Conservation (phyloP, 2,113 vertebrate genomes). For the Paradisaea rubra region DNA sequence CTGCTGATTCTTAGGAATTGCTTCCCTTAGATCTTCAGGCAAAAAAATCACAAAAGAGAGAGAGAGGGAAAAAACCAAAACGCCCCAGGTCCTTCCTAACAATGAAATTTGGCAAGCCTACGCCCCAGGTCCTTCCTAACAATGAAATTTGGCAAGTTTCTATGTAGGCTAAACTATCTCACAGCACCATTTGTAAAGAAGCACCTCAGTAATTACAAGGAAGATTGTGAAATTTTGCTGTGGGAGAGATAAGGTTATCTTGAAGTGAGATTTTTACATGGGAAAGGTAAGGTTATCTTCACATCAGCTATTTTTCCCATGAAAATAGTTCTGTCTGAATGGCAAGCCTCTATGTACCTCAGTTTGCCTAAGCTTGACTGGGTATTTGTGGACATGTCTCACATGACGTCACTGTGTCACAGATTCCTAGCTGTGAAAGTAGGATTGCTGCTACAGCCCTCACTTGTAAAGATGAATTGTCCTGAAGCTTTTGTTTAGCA, state of each 20-base stretch:
- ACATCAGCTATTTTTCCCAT: not conserved
- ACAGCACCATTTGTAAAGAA: not conserved
- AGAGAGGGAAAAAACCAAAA: rapidly evolving
- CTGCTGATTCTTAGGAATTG: not conserved
- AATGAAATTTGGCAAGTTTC: not conserved
- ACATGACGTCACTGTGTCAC: not conserved
- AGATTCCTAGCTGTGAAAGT: not conserved
- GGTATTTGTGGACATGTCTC: not conserved
- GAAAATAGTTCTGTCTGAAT: not conserved
- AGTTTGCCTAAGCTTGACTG: not conserved
- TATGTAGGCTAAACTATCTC: not conserved
- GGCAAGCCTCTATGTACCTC: not conserved
- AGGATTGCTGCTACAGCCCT: not conserved
- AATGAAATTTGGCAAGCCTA: not conserved
- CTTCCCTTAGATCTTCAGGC: not conserved
- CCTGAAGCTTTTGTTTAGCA: not conserved
- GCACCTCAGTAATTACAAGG: not conserved
- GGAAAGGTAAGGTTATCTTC: not conserved
- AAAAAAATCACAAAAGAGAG: not conserved
- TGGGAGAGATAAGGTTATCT: not conserved
- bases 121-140: not conserved
- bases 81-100: not conserved
- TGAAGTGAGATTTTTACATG: not conserved
- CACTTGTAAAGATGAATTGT: not conserved
- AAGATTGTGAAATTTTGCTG: not conserved